These are phyloP conservation scores for Hyperoplus immaculatus DNA, from an alignment of 2,797 vertebrate species.

Conservation along the genomic window DNA sequence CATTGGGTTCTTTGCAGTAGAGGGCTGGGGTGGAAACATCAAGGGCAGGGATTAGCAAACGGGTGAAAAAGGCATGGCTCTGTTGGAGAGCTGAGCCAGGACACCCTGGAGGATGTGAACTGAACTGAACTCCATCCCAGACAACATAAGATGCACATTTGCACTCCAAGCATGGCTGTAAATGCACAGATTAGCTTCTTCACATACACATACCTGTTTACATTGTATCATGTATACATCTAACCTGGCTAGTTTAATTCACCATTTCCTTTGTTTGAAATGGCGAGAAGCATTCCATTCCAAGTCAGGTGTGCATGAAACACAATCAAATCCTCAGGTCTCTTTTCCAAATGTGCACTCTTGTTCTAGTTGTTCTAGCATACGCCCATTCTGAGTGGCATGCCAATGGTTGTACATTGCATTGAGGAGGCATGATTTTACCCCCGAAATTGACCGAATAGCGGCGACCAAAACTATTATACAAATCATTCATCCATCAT, in stretches of 20 bases:
- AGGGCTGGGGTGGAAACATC: conserved; percentile 61
- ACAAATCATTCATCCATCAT: too few relatives aligned
- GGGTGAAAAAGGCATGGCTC: conserved; percentile 55
- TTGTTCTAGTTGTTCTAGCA: background rate
- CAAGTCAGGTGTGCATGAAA: conserved; percentile 4
- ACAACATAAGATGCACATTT: conserved; percentile 39
- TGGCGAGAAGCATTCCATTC: background rate
- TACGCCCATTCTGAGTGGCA: background rate
- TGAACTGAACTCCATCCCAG: conserved; percentile 48
- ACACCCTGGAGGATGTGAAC: conserved; percentile 60
- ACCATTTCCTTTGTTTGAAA: background rate
- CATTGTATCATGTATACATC: background rate
- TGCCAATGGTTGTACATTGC: background rate
- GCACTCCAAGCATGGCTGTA: conserved; percentile 11
- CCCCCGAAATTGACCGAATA: too few relatives aligned
- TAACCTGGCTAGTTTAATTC: conserved; percentile 1
- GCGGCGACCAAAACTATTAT: too few relatives aligned
- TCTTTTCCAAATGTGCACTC: background rate
- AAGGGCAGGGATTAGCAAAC: conserved; percentile 66
- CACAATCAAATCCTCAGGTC: background rate
- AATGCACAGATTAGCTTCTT: conserved; percentile 17
- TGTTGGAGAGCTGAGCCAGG: conserved; percentile 49
- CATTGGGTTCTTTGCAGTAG: conserved; percentile 33
- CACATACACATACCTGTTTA: conserved; percentile 5
- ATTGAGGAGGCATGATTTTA: too few relatives aligned